These are phyloP conservation scores for Halcyon malimbica DNA, from an alignment of 2,113 vertebrate genomes.

Conservation along the genomic window DNA sequence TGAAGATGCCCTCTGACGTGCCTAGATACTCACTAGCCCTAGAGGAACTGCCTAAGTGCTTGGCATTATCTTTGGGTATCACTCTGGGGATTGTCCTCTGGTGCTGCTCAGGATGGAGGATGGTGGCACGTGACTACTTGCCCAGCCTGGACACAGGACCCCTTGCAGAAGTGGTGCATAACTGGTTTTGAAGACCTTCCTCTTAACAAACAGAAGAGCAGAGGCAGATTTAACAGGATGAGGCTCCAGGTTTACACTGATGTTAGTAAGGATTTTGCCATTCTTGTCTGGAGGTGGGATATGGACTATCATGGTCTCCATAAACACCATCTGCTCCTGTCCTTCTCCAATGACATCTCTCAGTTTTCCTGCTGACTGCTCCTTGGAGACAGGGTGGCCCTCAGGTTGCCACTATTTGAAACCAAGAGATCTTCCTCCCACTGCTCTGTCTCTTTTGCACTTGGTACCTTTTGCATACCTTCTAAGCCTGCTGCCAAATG, in stretches of 20 bases:
- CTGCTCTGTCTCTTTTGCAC: background rate
- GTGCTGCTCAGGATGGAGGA: background rate
- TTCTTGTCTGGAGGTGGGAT: background rate
- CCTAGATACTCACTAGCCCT: background rate
- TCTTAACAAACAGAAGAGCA: background rate
- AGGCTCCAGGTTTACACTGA: background rate
- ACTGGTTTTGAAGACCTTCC: background rate
- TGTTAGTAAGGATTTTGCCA: background rate
- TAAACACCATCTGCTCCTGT: background rate
- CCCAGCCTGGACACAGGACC: background rate
- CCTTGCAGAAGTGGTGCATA: background rate
- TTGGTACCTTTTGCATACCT: background rate
- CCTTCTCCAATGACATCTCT: background rate
- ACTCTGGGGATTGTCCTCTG: background rate
- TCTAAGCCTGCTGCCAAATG: background rate
- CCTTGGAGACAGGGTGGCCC: background rate
- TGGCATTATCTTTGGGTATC: background rate
- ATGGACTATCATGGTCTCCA: accelerated
- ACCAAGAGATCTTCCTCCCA: background rate
- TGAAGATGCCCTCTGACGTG: background rate
- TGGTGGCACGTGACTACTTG: background rate
- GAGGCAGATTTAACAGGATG: background rate
- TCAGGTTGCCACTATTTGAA: background rate
- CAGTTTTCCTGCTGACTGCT: background rate
- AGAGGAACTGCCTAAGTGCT: background rate